These are phyloP conservation scores for Leptopilina drosophilae DNA, from an alignment of 2,888 invertebrate species.

Conservation along the genomic window DNA sequence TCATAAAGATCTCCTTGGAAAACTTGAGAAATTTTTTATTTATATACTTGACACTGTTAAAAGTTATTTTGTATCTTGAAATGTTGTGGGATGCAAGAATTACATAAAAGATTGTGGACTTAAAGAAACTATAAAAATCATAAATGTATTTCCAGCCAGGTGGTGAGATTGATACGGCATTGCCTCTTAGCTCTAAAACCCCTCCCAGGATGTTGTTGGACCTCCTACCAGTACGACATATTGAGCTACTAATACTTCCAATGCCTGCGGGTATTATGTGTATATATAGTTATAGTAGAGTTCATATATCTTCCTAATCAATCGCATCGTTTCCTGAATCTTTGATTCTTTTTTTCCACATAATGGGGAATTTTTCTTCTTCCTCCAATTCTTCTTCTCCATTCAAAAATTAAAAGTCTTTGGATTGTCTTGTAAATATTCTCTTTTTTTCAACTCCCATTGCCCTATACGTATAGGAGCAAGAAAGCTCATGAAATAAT, in stretches of 20 bases:
- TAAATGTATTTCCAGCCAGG: conserved; percentile 58
- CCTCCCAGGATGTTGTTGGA: conserved; percentile 62
- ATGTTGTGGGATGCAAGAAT: conserved; percentile 9
- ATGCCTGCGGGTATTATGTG: conserved; percentile 50
- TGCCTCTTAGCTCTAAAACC: conserved; percentile 50
- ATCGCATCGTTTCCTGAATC: conserved; percentile 40
- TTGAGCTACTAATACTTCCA: conserved; percentile 55
- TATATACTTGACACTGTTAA: background rate
- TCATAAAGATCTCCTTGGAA: conserved; percentile 28
- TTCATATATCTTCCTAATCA: conserved; percentile 46
- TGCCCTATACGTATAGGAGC: too few relatives aligned
- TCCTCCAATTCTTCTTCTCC: too few relatives aligned
- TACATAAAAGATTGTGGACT: background rate
- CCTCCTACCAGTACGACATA: conserved; percentile 61
- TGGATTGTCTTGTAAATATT: too few relatives aligned
- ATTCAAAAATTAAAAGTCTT: too few relatives aligned
- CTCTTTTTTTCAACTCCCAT: too few relatives aligned
- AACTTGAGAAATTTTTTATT: background rate
- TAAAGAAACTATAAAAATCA: background rate
- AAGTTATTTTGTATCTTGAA: background rate
- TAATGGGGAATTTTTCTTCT: too few relatives aligned
- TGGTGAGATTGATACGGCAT: conserved; percentile 67
- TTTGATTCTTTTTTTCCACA: conserved; percentile 30
- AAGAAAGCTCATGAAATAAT: too few relatives aligned
- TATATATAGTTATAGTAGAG: background rate